These are phyloP conservation scores for Sylvilagus bachmani DNA, from an alignment of 2,113 vertebrate species.

Conservation along the genomic window DNA sequence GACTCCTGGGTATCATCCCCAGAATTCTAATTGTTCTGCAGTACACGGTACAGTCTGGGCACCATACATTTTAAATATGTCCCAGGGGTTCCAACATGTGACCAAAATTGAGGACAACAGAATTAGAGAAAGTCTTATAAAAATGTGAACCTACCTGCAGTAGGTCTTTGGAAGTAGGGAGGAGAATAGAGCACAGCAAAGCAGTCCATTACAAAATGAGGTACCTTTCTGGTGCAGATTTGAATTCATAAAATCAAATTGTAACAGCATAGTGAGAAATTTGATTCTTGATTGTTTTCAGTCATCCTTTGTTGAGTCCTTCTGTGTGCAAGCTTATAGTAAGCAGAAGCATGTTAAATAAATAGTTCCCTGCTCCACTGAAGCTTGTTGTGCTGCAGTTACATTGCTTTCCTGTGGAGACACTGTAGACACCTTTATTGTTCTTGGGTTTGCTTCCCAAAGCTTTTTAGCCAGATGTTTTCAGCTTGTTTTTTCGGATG, in stretches of 20 bases:
- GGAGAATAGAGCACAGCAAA: neutral
- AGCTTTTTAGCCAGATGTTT: neutral
- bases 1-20: neutral
- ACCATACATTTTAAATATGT: neutral
- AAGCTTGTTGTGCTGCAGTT: no score
- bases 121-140: neutral
- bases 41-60: neutral
- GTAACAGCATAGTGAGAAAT: neutral
- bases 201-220: neutral
- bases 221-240: neutral
- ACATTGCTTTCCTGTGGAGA: no score
- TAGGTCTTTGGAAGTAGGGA: neutral
- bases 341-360: neutral
- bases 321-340: neutral
- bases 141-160: neutral
- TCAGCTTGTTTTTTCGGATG: no score
- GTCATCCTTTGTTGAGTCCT: neutral
- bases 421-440: no score
- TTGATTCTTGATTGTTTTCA: neutral
- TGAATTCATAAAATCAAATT: neutral
- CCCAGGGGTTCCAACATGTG: neutral
- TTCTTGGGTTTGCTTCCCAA: no score
- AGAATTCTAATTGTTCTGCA: neutral
- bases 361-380: neutral
- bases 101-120: neutral